Conservation (phyloP, 1,140 invertebrate species). For the Colletes latitarsis region DNA sequence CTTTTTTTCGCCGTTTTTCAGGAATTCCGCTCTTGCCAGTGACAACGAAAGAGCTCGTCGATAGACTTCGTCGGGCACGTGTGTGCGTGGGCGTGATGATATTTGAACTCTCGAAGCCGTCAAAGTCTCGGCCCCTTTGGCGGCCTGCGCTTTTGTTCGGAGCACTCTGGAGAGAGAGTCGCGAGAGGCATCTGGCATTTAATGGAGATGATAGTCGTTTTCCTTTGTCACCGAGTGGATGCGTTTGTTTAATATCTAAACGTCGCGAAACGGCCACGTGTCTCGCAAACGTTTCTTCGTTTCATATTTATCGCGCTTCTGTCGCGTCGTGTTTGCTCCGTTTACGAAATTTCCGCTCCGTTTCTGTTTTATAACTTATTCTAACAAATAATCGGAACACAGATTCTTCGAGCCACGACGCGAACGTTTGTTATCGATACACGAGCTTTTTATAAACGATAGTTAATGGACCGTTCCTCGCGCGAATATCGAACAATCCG, state of each 20-base stretch:
- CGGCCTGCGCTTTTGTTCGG: constrained; percentile 39
- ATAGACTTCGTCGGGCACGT: constrained; percentile 39
- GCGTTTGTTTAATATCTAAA: constrained; percentile 32
- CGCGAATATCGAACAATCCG: constrained; percentile 37
- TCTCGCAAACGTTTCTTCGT: neutral
- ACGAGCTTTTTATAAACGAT: neutral
- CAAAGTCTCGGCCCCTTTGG: constrained; percentile 35
- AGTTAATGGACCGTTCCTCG: constrained; percentile 11
- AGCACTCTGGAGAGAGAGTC: neutral
- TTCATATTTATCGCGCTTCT: constrained; percentile 1
- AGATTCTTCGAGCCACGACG: too few relatives aligned
- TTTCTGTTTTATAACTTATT: too few relatives aligned
- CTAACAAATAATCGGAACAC: too few relatives aligned
- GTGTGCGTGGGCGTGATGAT: constrained; percentile 33
- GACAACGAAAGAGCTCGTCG: constrained; percentile 43
- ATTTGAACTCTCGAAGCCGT: constrained; percentile 43
- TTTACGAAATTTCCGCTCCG: neutral
- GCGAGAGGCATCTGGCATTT: constrained; percentile 40
- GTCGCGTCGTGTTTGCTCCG: neutral
- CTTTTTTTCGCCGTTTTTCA: constrained; percentile 7
- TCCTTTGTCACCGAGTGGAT: constrained; percentile 23
- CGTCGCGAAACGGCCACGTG: constrained; percentile 22
- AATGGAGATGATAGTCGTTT: constrained; percentile 34
- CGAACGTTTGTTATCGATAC: neutral
- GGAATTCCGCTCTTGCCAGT: constrained; percentile 17